phyloP scores from a whole-genome alignment of 2,888 invertebrate genomes.

The Mythimna impura region DNA sequence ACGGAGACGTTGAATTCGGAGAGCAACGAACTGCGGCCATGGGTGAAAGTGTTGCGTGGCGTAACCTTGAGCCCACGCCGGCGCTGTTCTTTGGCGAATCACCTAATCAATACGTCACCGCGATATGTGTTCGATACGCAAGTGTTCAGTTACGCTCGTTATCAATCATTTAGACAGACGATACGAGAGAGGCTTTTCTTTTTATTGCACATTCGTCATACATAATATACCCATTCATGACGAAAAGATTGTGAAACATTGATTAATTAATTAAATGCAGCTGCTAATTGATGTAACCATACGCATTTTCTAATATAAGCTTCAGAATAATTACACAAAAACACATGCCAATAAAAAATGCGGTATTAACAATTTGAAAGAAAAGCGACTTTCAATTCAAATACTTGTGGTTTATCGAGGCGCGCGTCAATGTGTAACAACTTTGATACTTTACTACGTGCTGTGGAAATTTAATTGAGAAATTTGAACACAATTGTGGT shows the following conservation, averaged over 20 bases:
- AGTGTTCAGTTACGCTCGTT: conserved; percentile 60
- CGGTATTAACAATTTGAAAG: conserved; percentile 26
- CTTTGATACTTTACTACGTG: conserved; percentile 62
- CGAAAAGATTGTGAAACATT: conserved; percentile 17
- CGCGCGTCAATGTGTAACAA: conserved; percentile 49
- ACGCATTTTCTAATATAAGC: background rate
- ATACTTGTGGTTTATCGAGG: conserved; percentile 56
- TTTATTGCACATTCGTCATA: conserved; percentile 33
- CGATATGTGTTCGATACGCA: conserved; percentile 66
- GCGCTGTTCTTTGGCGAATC: conserved; percentile 81
- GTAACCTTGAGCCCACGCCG: conserved; percentile 88
- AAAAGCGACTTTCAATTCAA: conserved; percentile 53
- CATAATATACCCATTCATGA: conserved; percentile 11
- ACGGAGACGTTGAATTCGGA: conserved; percentile 84
- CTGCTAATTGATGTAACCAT: conserved; percentile 6
- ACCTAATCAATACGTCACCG: conserved; percentile 85
- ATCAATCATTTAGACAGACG: conserved; percentile 45
- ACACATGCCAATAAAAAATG: conserved; percentile 12
- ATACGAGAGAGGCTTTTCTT: conserved; percentile 33
- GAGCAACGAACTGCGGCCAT: conserved; percentile 87
- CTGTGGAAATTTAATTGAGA: conserved; percentile 65
- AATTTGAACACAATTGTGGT: conserved; percentile 67
- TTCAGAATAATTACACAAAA: conserved; percentile 3
- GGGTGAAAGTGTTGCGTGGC: conserved; percentile 87
- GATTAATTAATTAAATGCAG: conserved; percentile 7